Evolutionary conservation across 2,888 invertebrate species (phyloP), one percentile per base, ranked within the genome.

Genomic region (Falcaria lacertinaria): DNA sequence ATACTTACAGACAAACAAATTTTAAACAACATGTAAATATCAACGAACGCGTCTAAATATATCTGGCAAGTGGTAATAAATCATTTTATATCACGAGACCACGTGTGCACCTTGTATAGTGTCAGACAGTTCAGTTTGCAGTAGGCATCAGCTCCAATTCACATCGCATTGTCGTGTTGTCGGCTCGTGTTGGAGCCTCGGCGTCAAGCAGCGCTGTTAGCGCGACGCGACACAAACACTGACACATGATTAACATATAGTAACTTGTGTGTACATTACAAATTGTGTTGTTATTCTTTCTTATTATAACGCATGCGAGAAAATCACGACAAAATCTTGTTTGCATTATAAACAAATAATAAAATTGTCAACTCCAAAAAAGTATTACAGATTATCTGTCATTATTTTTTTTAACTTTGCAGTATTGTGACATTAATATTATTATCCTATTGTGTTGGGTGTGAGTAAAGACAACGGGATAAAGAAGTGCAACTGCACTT

Each of bases 121-220:
- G 69, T 81, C 73, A n/a, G n/a, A n/a, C n/a, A n/a, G n/a, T n/a
- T n/a, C n/a, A 66, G 72, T 80, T 81, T 83, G 70, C 77, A 45
- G 60, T 70, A 73, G 57, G 57, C 64, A 79, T 81, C 74, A 77
- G 67, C 49, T 73, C 66, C 74, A 78, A 81, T 83, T 84, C 60
- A 75, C 83, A 82, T 76, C 54, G 49, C 46, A 57, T 69, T 74
- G 69, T 71, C 52, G 56, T 71, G 67, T 74, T 64, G 62, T 63
- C 52, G 44, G 54, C 57, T 53, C 55, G 60, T 55, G 60, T 79
- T 77, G 57, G 58, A 60, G 63, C 63, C 59, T 65, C 47, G 55
- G 74, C 72, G 79, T 51, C 63, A 79, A 79, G 52, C 50, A 57
- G 55, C 44, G 45, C 50, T 57, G 53, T 80, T 80, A 76, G 70